These are phyloP conservation scores for Cremastinae sp. DNA, from an alignment of 2,888 invertebrate species.

Conservation along the genomic window DNA sequence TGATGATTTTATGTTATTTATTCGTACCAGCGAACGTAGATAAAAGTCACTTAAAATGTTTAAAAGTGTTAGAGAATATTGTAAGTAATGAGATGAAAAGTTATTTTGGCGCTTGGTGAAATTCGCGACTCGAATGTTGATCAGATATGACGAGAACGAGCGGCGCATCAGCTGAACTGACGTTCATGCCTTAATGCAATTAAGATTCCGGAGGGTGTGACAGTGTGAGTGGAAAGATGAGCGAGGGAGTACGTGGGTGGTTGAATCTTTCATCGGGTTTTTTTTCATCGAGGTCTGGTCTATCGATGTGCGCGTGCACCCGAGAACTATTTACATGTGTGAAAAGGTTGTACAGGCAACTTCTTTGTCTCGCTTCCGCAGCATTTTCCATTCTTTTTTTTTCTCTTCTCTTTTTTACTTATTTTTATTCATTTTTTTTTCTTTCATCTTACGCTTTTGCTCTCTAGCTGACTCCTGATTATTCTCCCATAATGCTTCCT, in stretches of 20 bases:
- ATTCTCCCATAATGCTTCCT: neutral
- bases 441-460: conserved; percentile 38
- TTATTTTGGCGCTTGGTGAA: neutral
- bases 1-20: no score
- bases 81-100: no score
- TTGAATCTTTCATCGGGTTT: conserved; percentile 43
- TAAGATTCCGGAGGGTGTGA: conserved; percentile 70
- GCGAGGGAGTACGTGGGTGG: conserved; percentile 41
- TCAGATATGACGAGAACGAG: conserved; percentile 64
- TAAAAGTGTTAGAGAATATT: no score
- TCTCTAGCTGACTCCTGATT: conserved; percentile 23
- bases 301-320: conserved; percentile 28
- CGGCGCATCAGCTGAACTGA: conserved; percentile 65
- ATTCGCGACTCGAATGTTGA: conserved; percentile 54
- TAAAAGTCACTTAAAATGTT: no score
- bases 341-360: conserved; percentile 35
- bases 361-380: conserved; percentile 48
- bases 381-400: conserved; percentile 27
- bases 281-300: conserved; percentile 13
- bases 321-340: neutral
- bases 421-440: conserved; percentile 19
- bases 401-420: neutral
- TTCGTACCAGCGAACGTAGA: no score
- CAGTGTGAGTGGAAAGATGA: conserved; percentile 14
- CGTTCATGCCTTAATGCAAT: conserved; percentile 69